These are phyloP conservation scores for Poeciliopsis turrubarensis DNA, from an alignment of 2,113 vertebrate species.

Conservation along the genomic window DNA sequence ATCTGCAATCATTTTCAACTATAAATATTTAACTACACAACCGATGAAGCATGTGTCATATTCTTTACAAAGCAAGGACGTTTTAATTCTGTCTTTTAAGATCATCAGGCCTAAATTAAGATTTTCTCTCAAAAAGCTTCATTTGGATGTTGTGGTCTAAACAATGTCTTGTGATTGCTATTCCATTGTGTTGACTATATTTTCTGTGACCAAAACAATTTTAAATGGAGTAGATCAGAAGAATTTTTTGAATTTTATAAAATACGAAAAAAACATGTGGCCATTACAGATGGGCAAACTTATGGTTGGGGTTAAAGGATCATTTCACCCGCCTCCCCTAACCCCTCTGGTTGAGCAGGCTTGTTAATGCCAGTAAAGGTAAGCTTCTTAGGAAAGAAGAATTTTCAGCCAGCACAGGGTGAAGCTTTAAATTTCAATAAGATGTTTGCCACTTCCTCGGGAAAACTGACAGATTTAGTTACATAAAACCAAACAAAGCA, in stretches of 20 bases:
- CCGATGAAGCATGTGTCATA: neutral
- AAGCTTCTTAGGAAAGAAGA: slow-evolving; percentile 44
- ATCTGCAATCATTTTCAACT: neutral
- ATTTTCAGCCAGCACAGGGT: slow-evolving; percentile 58
- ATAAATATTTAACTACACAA: neutral
- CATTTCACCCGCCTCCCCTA: neutral
- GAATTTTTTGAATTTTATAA: too few relatives aligned
- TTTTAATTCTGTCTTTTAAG: neutral
- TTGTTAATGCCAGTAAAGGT: slow-evolving; percentile 40
- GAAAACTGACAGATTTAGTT: slow-evolving; percentile 51
- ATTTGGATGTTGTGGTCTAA: neutral
- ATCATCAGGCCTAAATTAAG: neutral
- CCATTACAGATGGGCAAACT: neutral
- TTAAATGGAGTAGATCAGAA: neutral
- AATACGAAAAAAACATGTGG: neutral
- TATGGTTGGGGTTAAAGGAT: slow-evolving; percentile 24
- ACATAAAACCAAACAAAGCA: neutral
- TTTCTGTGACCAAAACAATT: neutral
- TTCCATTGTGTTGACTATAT: neutral
- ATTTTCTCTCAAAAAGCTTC: neutral
- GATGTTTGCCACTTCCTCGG: slow-evolving; percentile 19
- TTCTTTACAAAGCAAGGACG: slow-evolving; percentile 1
- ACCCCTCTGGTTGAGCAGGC: neutral
- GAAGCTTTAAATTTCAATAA: slow-evolving; percentile 30
- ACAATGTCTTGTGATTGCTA: neutral